Percentiles rank a stretch among this genome's conserved stretches.
phyloP scores from a whole-genome alignment of 2,888 invertebrate genomes.

The Heliconius erato region DNA sequence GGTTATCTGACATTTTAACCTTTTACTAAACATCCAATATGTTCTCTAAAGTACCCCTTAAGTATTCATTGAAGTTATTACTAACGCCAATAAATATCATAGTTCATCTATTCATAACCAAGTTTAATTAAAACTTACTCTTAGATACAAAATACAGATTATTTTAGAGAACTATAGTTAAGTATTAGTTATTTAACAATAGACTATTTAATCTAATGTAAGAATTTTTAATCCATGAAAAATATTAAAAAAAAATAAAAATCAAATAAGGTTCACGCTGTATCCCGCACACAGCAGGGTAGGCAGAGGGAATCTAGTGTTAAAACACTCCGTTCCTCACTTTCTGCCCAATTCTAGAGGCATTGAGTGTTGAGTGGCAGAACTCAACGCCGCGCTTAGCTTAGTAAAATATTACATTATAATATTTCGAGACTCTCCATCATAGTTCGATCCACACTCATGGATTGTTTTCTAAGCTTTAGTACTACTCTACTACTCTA shows the following conservation, averaged over 20 bases:
- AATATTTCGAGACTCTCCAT: neutral
- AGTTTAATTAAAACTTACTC: slow-evolving; percentile 25
- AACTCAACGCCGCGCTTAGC: too few relatives aligned
- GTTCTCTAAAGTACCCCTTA: neutral
- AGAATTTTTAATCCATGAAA: neutral
- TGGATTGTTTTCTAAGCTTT: too few relatives aligned
- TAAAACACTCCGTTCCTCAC: too few relatives aligned
- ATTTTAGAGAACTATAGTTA: slow-evolving; percentile 3
- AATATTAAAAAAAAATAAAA: neutral
- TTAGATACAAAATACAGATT: neutral
- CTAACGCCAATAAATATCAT: slow-evolving; percentile 21
- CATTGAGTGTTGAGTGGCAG: too few relatives aligned
- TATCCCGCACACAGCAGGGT: too few relatives aligned
- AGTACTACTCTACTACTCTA: too few relatives aligned
- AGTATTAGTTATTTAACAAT: neutral
- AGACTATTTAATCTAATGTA: neutral
- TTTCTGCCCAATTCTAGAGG: too few relatives aligned
- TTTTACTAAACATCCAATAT: neutral
- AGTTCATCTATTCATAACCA: neutral
- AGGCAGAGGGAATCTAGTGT: too few relatives aligned
- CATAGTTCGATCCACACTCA: too few relatives aligned
- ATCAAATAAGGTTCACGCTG: too few relatives aligned
- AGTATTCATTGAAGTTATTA: slow-evolving; percentile 18
- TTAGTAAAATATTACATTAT: neutral
- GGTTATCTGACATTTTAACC: neutral